These are phyloP conservation scores for Agriopis leucophaearia DNA, from an alignment of 2,888 invertebrate species.

Conservation along the genomic window DNA sequence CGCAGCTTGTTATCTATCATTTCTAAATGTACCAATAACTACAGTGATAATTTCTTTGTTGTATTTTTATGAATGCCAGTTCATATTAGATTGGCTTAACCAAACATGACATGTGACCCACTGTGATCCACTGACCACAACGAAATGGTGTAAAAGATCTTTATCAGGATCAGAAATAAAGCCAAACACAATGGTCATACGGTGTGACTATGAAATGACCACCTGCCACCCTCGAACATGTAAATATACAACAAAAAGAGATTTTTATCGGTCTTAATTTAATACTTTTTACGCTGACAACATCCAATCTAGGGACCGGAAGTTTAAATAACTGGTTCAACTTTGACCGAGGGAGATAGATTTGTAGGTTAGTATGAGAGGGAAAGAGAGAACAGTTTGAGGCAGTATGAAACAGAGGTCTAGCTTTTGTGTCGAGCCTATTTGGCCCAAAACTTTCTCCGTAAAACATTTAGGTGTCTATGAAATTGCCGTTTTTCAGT, in stretches of 20 bases:
- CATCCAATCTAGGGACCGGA: constrained; percentile 34
- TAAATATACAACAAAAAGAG: constrained; percentile 36
- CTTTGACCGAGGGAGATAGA: constrained; percentile 30
- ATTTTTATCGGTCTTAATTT: constrained; percentile 51
- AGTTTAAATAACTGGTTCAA: constrained; percentile 32
- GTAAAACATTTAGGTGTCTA: neutral
- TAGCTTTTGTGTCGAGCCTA: too few relatives aligned
- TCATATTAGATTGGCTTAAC: constrained; percentile 11
- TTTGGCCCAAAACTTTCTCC: neutral
- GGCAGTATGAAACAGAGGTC: constrained; percentile 2
- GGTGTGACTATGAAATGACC: constrained; percentile 24
- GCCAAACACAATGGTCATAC: constrained; percentile 13
- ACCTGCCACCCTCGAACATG: constrained; percentile 33
- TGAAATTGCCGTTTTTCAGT: neutral
- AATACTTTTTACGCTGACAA: constrained; percentile 47
- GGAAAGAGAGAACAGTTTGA: constrained; percentile 13
- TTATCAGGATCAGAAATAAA: constrained; percentile 12
- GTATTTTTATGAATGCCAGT: neutral
- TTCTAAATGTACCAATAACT: too few relatives aligned
- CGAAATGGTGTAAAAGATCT: constrained; percentile 8
- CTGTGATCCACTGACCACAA: constrained; percentile 16
- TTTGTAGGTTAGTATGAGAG: constrained; percentile 14
- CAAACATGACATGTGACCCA: constrained; percentile 19
- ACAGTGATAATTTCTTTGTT: neutral
- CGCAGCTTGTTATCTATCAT: neutral